These are phyloP conservation scores for Spea bombifrons DNA, from an alignment of 2,113 vertebrate genomes.

Conservation along the genomic window DNA sequence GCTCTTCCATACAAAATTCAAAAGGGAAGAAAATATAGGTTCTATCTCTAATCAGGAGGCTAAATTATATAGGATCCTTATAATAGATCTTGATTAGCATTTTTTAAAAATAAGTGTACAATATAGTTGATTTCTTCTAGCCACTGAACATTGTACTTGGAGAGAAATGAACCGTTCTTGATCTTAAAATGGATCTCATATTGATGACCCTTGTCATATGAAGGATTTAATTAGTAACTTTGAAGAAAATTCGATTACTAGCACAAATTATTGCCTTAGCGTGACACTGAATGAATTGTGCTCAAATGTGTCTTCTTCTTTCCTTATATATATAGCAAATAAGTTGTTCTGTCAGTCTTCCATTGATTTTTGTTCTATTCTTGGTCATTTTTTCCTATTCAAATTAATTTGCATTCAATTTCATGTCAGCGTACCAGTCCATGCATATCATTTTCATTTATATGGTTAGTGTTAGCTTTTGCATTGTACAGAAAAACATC, in stretches of 20 bases:
- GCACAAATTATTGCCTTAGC: conserved; percentile 44
- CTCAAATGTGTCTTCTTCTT: conserved; percentile 10
- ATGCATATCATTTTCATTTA: conserved; percentile 2
- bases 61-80: too few relatives aligned
- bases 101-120: conserved; percentile 8
- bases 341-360: background rate
- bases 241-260: conserved; percentile 39
- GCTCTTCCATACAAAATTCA: too few relatives aligned
- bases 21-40: too few relatives aligned
- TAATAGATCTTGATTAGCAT: too few relatives aligned
- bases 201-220: conserved; percentile 19
- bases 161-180: conserved; percentile 11
- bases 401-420: conserved; percentile 37
- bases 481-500: too few relatives aligned
- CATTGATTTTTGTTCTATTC: background rate
- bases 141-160: conserved; percentile 2
- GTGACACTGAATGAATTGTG: conserved; percentile 50
- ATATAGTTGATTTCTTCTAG: background rate
- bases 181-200: conserved; percentile 1
- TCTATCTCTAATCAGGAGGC: too few relatives aligned
- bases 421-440: background rate
- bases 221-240: conserved; percentile 22
- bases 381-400: conserved; percentile 43
- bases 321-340: conserved; percentile 38
- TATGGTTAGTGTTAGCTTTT: background rate